Percentiles rank a stretch among this genome's conserved stretches.
These are phyloP conservation scores for Torymus tubicola DNA, from an alignment of 2,888 invertebrate genomes.

Conservation along the genomic window DNA sequence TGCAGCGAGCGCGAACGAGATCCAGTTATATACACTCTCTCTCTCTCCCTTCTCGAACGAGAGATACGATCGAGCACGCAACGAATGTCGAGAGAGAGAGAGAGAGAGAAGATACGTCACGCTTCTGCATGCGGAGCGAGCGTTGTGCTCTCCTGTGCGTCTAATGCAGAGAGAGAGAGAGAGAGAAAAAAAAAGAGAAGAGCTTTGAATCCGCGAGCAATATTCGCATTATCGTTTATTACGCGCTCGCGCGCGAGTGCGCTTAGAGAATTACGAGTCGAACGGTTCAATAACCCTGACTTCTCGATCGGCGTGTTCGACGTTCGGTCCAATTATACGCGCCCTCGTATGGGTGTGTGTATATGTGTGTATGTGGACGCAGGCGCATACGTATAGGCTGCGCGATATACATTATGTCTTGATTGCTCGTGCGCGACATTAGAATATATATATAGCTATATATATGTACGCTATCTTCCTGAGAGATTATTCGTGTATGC, in stretches of 20 bases:
- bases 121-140: constrained; percentile 51
- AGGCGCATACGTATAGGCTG: no score
- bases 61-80: constrained; percentile 58
- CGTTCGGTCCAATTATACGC: not conserved
- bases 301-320: not conserved
- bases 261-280: not conserved
- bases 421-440: no score
- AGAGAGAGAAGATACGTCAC: constrained; percentile 61
- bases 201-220: constrained; percentile 59
- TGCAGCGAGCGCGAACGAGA: constrained; percentile 60
- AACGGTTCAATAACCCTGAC: constrained; percentile 21
- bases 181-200: constrained; percentile 42
- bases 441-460: no score
- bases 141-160: no score
- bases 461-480: no score
- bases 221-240: constrained; percentile 21
- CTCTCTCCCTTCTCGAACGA: constrained; percentile 52
- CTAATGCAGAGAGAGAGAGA: constrained; percentile 10
- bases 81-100: constrained; percentile 51
- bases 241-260: not conserved
- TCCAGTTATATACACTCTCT: constrained; percentile 64
- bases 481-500: no score
- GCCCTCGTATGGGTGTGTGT: no score
- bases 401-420: no score
- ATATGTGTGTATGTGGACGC: no score